A percentile compares a stretch with the other conserved stretches of the same genome.
Conservation (phyloP, 2,113 vertebrate genomes). For the Theristicus caerulescens region DNA sequence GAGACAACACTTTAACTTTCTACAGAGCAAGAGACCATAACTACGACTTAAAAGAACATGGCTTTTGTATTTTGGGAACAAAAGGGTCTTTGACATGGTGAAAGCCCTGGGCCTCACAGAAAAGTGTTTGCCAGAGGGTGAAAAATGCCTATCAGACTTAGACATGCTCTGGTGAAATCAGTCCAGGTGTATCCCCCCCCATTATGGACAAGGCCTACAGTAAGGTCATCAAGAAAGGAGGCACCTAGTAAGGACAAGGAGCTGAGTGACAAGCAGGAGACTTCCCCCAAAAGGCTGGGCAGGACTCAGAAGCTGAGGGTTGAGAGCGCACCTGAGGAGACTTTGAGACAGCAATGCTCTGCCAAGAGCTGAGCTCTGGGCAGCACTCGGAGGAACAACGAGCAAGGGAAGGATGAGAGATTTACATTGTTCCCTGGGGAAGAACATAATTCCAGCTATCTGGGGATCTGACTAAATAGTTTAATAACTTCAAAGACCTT, state of each 20-base stretch:
- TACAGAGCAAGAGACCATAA: neutral
- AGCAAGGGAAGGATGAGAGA: neutral
- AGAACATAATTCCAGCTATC: neutral
- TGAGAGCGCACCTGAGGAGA: neutral
- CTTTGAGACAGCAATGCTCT: accelerated
- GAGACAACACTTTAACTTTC: neutral
- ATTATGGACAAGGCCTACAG: neutral
- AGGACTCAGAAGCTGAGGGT: neutral
- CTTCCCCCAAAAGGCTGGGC: neutral
- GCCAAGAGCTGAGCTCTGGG: neutral
- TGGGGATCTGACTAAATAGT: neutral
- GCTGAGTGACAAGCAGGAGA: neutral
- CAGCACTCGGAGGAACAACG: accelerated
- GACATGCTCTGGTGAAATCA: neutral
- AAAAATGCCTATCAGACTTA: neutral
- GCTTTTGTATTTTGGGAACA: neutral
- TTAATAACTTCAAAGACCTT: neutral
- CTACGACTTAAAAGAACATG: neutral
- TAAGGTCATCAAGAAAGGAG: neutral
- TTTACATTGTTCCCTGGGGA: neutral
- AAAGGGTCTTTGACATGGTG: neutral
- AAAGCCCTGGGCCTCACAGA: neutral
- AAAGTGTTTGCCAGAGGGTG: neutral
- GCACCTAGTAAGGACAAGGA: neutral
- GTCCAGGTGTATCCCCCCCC: neutral